Evolutionary conservation across 2,113 vertebrate genomes (phyloP), one percentile per base, ranked within the genome.

Genomic region (Pitta sordida): DNA sequence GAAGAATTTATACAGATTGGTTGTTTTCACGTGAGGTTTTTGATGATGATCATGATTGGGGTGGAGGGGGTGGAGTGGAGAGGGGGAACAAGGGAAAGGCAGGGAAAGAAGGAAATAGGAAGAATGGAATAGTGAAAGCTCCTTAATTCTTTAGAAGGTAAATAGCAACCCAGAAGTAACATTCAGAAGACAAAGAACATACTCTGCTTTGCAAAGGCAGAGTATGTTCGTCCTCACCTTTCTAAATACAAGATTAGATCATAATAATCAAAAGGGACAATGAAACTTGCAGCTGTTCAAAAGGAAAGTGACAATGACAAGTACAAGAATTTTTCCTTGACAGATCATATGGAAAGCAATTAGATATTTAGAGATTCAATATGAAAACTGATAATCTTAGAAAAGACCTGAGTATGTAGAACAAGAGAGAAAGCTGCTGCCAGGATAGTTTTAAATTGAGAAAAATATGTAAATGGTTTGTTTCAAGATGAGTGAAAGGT

Each of bases 101-200:
- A 26, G 16, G 27, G 22, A 17, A 76, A 68, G 22, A 92, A 64
- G 22, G 39, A 75, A 34, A 15, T 10, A 62, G 26, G 32, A 68
- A 37, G 51, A 49, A 19, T 67, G 51, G 65, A 91, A 67, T 7
- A 70, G 13, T 53, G 41, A 60, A 81, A 81, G 29, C 4, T 91
- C 44, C 20, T 52, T 53, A 20, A 13, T 73, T 81, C 14, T 67
- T 46, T 49, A 49, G 41, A 36, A 83, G 51, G 29, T 68, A 68
- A 86, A 68, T n/a, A 55, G 5, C 27, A 88, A 36, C 18, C 24
- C 12, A 67, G n/a, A 46, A 60, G 13, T 68, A 80, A 16, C 22
- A 34, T 1, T 37, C 2, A 0, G 37, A 83, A 60, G 11, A 30
- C 1, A 3, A 24, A 11, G 22, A 39, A 58, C 6, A 13, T 37